Percentiles rank a stretch among this genome's conserved stretches.
These are phyloP conservation scores for Aplodontia rufa DNA, from an alignment of 2,113 vertebrate species.

Conservation along the genomic window DNA sequence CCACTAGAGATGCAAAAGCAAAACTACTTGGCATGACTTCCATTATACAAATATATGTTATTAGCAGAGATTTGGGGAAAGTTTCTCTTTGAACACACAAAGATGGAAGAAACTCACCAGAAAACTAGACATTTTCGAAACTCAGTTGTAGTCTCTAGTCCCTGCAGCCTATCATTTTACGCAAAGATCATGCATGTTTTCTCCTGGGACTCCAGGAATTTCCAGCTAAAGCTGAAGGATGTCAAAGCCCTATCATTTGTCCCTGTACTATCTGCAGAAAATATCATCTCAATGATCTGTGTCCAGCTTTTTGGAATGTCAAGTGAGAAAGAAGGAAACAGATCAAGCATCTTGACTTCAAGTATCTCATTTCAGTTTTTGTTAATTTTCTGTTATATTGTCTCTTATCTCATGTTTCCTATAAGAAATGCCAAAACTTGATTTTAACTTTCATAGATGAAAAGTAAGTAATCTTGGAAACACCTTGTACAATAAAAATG, in stretches of 20 bases:
- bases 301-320: slow-evolving; percentile 34
- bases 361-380: slow-evolving; percentile 33
- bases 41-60: neutral
- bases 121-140: slow-evolving; percentile 47
- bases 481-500: neutral
- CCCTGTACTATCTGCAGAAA: slow-evolving; percentile 30
- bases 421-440: slow-evolving; percentile 1
- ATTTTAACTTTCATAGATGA: slow-evolving; percentile 1
- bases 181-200: slow-evolving; percentile 3
- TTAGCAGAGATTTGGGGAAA: neutral
- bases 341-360: slow-evolving; percentile 3
- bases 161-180: slow-evolving; percentile 32
- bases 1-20: neutral
- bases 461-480: slow-evolving; percentile 16
- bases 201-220: slow-evolving; percentile 42
- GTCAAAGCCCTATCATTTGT: slow-evolving; percentile 63
- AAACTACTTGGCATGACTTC: slow-evolving; percentile 1
- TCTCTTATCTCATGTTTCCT: slow-evolving; percentile 48
- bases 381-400: slow-evolving; percentile 43
- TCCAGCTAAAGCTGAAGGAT: slow-evolving; percentile 11
- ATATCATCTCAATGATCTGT: slow-evolving; percentile 56
- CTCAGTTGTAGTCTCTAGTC: neutral
- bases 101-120: slow-evolving; percentile 36
- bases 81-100: slow-evolving; percentile 11
- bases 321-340: slow-evolving; percentile 44